Evolutionary conservation across 2,113 vertebrate genomes (phyloP), one percentile per base, ranked within the genome.

Genomic region (Geococcyx californianus): DNA sequence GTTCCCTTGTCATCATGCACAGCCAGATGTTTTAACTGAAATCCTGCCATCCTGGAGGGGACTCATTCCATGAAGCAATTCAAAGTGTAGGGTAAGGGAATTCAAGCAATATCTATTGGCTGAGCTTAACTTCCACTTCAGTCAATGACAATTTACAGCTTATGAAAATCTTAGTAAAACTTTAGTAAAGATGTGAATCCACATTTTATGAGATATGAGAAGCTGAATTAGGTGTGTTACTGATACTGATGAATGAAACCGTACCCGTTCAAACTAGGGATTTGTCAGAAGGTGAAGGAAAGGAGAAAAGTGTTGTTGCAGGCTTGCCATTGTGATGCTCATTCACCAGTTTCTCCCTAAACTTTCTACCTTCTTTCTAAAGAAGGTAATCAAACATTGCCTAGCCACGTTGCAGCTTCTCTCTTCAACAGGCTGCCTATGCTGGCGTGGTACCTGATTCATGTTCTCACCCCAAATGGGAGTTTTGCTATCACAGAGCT

Each of bases 401-500:
- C 49, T 40, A 16, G 55, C 51, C 62, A 24, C 75, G 82, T 74
- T 83, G 78, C 55, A 86, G 34, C 34, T 70, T 7, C 7, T 64
- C 66, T 56, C 58, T 62, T 33, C 54, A 56, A n/a, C 42, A 56
- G 55, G 73, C 73, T 73, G 47, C 70, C 47, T n/a, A 6, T 20
- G 38, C 44, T 63, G 56, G 9, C 21, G 18, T 31, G 38, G 33
- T 51, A 28, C 51, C 54, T 55, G 6, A 0, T 0, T 2, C 3
- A 34, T 33, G 44, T 52, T n/a, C 66, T 84, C 49, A 34, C 6
- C 34, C 66, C 28, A 55, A 59, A 47, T 1, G 9, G 11, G 25
- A 59, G 16, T 5, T 85, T n/a, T 55, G 51, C 38, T 77, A 9
- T 51, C 11, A 8, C 56, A 76, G 49, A 59, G 28, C 24, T 58